Evolutionary conservation across 2,797 vertebrate species (phyloP), one percentile per base, ranked within the genome.

Genomic region (Hydrophis major): DNA sequence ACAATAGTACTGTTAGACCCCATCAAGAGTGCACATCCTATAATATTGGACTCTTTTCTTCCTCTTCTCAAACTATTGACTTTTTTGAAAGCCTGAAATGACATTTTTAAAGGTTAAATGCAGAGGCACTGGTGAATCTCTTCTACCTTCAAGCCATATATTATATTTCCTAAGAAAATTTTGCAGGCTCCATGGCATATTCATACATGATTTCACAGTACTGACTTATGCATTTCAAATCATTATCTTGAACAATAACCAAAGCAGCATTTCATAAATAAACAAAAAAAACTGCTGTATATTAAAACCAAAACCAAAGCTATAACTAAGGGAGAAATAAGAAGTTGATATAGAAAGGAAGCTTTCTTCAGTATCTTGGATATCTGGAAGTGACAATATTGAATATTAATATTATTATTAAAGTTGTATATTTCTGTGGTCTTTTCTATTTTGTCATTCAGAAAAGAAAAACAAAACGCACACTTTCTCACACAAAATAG

Each of bases 11-110:
- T 53, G 87, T 14, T 4, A 69, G 25, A 69, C 42, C 86, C 91
- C 94, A 96, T 94, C 90, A 94, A 88, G 94, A 93, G 90, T 94
- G 91, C 61, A 90, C 37, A 92, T 96, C 96, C 96, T 91, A 83
- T 96, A 93, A 95, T 89, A 74, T 37, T 90, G n/a, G n/a, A 42
- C 60, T 27, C 10, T 83, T 83, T 96, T 94, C 95, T 55, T 42
- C 37, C 78, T 37, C 60, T 55, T 63, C 93, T 91, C 91, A 92
- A 91, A 95, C 94, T 95, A 95, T 91, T 4, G 0, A 90, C 92
- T 96, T 92, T 91, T 96, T 96, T 93, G 95, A 59, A 96, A 91
- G 87, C 91, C 96, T 96, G 95, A 96, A 94, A 89, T 96, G 89
- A 63, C 93, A 93, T 95, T 94, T 92, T 94, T 95, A 94, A 92